Evolutionary conservation across 2,888 invertebrate species (phyloP), one percentile per base, ranked within the genome.

Genomic region (Eupsilia transversa): DNA sequence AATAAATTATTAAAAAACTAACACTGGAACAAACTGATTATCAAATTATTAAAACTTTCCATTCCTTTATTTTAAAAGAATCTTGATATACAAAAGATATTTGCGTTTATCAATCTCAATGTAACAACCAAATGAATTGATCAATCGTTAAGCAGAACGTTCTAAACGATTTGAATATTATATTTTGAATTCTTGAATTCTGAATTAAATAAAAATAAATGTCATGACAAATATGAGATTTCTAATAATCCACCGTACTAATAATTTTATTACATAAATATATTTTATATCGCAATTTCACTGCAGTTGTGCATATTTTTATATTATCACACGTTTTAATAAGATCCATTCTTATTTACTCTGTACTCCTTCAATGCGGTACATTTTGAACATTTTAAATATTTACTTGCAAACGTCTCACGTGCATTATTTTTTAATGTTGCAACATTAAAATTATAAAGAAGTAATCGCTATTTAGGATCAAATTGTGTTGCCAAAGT

Each of bases 151-250:
- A 23, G 7, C 23, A 43, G 27, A 27, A 27, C 20, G 3, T 3
- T 4, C n/a, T 35, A 35, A 9, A 12, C 10, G 27, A 27, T 63
- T 41, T 41, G n/a, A 52, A n/a, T 27, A 27, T 7, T 41, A 10
- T 12, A 63, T 6, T 41, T 63, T 30, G 3, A 0, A 12, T 61
- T 61, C 27, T 63, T 30, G 3, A 0, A 12, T 61, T 61, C 27
- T 41, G 6, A 7, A 41, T 4, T 12, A 17, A 38, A 63, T 14
- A 33, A 64, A 54, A n/a, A 27, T 33, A 60, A 46, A 52, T 84
- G 81, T 82, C 81, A 82, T 82, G 84, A 43, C 12, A 54, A 63
- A 54, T 63, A 68, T 80, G 83, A 85, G 83, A 83, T 85, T 83
- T 66, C 82, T 74, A 59, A 77, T 69, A 72, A 74, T 71, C 57